Conservation (phyloP, 2,888 invertebrate species). For the Auanema sp. region DNA sequence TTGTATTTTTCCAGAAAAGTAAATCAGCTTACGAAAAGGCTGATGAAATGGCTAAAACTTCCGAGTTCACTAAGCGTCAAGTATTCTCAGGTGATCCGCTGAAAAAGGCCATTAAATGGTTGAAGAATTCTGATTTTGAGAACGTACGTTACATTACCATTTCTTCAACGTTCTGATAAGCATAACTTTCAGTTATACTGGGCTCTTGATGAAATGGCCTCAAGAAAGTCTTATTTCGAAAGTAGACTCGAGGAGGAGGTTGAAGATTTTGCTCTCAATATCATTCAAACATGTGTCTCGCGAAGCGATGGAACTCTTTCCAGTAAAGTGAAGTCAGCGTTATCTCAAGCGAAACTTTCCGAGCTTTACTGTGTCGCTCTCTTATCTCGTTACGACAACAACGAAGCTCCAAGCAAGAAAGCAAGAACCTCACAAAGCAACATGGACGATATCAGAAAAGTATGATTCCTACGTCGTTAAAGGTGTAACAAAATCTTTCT, state of each 20-base stretch:
- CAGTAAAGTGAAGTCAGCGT: slow-evolving; percentile 26
- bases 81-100: slow-evolving; percentile 46
- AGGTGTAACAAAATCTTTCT: not conserved
- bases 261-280: slow-evolving; percentile 32
- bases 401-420: not conserved
- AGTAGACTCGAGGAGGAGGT: slow-evolving; percentile 41
- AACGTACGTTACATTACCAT: slow-evolving; percentile 20
- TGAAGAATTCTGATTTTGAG: slow-evolving; percentile 28
- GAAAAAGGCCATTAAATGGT: slow-evolving; percentile 37
- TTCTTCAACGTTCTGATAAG: not conserved
- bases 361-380: not conserved
- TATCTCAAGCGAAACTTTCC: slow-evolving; percentile 17
- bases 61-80: slow-evolving; percentile 33
- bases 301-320: not conserved
- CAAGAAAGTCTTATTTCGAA: slow-evolving; percentile 26
- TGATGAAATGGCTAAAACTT: slow-evolving; percentile 20
- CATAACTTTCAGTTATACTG: slow-evolving; percentile 26
- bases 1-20: slow-evolving; percentile 16
- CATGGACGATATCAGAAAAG: slow-evolving; percentile 10
- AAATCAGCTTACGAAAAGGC: slow-evolving; percentile 27
- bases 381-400: not conserved
- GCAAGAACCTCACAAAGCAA: not conserved
- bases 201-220: slow-evolving; percentile 41
- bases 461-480: not conserved
- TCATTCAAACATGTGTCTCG: slow-evolving; percentile 17